A percentile compares a stretch with the other conserved stretches of the same genome.
Conservation (phyloP, 2,113 vertebrate species). For the Cervus canadensis region DNA sequence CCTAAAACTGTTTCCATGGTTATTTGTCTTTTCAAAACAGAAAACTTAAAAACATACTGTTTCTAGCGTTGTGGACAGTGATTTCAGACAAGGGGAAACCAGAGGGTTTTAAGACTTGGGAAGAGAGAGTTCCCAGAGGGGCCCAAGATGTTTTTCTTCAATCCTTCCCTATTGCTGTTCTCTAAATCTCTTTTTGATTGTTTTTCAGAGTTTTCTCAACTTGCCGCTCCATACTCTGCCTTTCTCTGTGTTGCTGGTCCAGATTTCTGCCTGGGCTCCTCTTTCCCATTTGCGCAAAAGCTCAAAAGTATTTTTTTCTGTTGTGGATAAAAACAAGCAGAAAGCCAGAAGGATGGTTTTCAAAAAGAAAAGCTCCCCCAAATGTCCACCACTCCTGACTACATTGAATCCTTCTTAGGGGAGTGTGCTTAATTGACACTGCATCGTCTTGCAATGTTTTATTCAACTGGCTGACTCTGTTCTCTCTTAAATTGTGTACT, state of each 20-base stretch:
- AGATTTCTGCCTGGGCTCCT: neutral
- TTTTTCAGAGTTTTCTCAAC: conserved; percentile 42
- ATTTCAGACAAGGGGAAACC: conserved; percentile 73
- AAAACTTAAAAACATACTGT: conserved; percentile 71
- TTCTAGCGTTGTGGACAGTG: conserved; percentile 62
- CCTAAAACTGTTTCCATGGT: neutral
- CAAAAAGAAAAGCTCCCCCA: neutral
- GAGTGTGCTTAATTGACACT: neutral
- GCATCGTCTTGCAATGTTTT: neutral
- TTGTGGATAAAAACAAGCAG: neutral
- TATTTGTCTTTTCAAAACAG: conserved; percentile 61
- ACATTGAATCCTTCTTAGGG: fast-evolving
- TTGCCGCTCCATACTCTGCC: conserved; percentile 34
- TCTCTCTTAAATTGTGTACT: neutral
- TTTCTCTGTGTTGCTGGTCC: neutral
- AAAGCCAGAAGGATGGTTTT: neutral
- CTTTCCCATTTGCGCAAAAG: neutral
- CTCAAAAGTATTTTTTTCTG: neutral
- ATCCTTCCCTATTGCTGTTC: conserved; percentile 51
- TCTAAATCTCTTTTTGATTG: conserved; percentile 36
- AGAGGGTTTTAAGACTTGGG: conserved; percentile 74
- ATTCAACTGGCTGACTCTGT: neutral
- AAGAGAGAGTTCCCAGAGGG: conserved; percentile 64
- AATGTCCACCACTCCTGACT: fast-evolving
- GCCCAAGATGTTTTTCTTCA: conserved; percentile 61